Conservation (phyloP, 2,113 vertebrate species). For the Spermophilus dauricus region DNA sequence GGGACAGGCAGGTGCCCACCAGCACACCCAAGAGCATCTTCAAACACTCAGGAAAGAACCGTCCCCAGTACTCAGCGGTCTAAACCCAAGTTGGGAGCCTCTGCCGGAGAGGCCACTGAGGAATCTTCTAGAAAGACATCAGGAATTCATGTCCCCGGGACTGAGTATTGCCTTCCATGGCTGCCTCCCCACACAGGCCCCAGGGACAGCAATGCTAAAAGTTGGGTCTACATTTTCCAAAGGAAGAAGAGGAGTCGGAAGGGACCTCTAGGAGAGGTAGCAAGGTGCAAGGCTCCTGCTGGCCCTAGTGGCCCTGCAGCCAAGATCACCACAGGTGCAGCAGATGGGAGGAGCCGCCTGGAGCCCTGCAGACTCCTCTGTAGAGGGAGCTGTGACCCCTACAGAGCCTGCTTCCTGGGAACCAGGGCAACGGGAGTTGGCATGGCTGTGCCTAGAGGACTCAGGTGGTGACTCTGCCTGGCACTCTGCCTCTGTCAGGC, state of each 20-base stretch:
- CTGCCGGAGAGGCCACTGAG: background rate
- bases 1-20: conserved; percentile 86
- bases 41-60: conserved; percentile 85
- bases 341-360: too few species aligned
- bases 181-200: conserved; percentile 76
- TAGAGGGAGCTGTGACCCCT: background rate
- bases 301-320: background rate
- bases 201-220: conserved; percentile 13
- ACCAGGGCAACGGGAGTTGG: too few species aligned
- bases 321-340: background rate
- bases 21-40: conserved; percentile 81
- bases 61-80: conserved; percentile 74
- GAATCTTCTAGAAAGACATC: background rate
- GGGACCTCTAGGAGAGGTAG: background rate
- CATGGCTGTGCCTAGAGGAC: too few species aligned
- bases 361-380: background rate
- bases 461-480: too few species aligned
- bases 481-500: background rate
- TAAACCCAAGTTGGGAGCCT: background rate
- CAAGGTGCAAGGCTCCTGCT: background rate
- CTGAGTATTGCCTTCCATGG: conserved; percentile 58
- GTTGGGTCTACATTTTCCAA: conserved; percentile 79
- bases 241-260: too few species aligned
- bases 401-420: background rate
- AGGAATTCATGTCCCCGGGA: background rate